A percentile compares a stretch with the other conserved stretches of the same genome.
phyloP scores from a whole-genome alignment of 1,140 invertebrate species.

The Drosophila pallidifrons region DNA sequence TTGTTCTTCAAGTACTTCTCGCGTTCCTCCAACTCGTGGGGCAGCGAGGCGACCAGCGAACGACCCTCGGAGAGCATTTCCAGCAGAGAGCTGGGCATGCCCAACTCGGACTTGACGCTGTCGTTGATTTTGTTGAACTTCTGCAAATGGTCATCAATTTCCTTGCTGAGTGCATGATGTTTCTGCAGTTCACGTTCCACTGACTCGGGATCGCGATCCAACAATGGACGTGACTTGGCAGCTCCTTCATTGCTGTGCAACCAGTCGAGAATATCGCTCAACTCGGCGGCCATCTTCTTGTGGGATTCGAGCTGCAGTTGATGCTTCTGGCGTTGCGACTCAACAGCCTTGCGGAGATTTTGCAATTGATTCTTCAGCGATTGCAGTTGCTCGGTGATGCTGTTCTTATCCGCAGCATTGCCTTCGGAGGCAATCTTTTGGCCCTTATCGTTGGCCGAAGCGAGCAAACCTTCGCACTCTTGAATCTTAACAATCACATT shows the following conservation, averaged over 20 bases:
- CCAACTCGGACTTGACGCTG: slow-evolving; percentile 89
- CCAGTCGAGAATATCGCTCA: slow-evolving; percentile 93
- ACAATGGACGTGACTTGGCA: slow-evolving; percentile 92
- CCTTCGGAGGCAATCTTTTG: slow-evolving; percentile 96
- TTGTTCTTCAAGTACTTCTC: slow-evolving; percentile 92
- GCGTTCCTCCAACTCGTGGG: slow-evolving; percentile 91
- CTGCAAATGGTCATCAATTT: slow-evolving; percentile 90
- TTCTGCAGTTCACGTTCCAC: slow-evolving; percentile 93
- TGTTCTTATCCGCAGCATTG: slow-evolving; percentile 93
- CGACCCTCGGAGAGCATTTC: slow-evolving; percentile 94
- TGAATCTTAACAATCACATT: slow-evolving; percentile 93
- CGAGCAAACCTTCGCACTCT: slow-evolving; percentile 94
- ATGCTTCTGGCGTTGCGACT: slow-evolving; percentile 94
- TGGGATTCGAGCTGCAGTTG: slow-evolving; percentile 95
- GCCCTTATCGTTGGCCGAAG: slow-evolving; percentile 95
- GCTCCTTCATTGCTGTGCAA: slow-evolving; percentile 93
- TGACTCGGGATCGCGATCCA: slow-evolving; percentile 91
- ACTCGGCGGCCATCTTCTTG: slow-evolving; percentile 91
- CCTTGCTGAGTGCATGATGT: slow-evolving; percentile 89
- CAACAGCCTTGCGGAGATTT: slow-evolving; percentile 91
- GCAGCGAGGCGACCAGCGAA: slow-evolving; percentile 91
- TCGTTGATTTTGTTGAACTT: slow-evolving; percentile 89
- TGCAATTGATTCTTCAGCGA: slow-evolving; percentile 94
- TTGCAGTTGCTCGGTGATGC: slow-evolving; percentile 94
- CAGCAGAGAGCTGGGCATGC: slow-evolving; percentile 90